phyloP scores from a whole-genome alignment of 2,797 vertebrate species.

The Podargus strigoides region DNA sequence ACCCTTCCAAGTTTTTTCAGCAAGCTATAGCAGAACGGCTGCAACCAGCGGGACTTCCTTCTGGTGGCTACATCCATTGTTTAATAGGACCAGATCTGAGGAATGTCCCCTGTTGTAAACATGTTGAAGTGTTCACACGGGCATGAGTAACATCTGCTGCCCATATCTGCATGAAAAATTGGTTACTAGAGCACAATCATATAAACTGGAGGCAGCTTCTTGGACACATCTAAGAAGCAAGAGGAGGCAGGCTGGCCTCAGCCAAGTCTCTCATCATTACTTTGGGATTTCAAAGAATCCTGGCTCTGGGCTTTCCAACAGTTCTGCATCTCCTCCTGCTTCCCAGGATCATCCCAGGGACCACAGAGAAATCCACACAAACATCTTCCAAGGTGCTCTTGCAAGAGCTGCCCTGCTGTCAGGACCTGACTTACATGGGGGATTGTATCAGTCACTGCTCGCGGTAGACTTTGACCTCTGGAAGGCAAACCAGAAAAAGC shows the following conservation, averaged over 20 bases:
- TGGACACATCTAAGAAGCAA: neutral
- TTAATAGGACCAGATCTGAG: neutral
- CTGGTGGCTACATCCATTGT: constrained; percentile 11
- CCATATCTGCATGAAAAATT: constrained; percentile 50
- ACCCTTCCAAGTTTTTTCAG: constrained; percentile 5
- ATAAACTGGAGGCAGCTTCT: constrained; percentile 35
- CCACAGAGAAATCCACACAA: neutral
- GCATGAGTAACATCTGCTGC: constrained; percentile 63
- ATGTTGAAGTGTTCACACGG: constrained; percentile 29
- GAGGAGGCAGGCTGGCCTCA: neutral
- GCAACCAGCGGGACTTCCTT: neutral
- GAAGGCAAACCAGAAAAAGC: constrained; percentile 42
- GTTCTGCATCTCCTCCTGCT: neutral
- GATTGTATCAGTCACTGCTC: neutral
- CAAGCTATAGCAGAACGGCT: neutral
- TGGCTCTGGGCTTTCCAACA: neutral
- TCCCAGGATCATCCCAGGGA: neutral
- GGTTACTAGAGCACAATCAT: constrained; percentile 45
- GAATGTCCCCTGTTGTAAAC: constrained; percentile 14
- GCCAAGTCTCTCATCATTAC: neutral
- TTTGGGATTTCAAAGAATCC: neutral
- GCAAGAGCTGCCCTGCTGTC: neutral
- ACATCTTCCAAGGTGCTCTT: neutral
- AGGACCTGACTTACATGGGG: neutral
- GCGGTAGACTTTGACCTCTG: constrained; percentile 44